Conservation (phyloP, 2,888 invertebrate genomes). For the Stomorhina lunata region DNA sequence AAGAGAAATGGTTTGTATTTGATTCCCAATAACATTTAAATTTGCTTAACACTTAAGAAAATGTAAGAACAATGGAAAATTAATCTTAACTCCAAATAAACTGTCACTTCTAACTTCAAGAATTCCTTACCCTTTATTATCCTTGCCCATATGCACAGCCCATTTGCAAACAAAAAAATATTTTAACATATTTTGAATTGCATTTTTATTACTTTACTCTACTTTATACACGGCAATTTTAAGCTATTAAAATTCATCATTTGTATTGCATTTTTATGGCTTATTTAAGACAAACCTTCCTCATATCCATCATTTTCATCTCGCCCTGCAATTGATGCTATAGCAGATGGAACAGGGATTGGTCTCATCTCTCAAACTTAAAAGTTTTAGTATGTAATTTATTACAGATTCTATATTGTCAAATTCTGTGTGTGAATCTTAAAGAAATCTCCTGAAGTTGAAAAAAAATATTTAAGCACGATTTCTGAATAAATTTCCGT, state of each 20-base stretch:
- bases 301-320: neutral
- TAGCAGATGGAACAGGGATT: conserved; percentile 6
- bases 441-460: neutral
- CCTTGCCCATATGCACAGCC: neutral
- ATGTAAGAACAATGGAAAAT: too few species aligned
- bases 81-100: neutral
- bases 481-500: conserved; percentile 53
- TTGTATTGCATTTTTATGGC: conserved; percentile 29
- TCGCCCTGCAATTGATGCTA: neutral
- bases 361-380: conserved; percentile 18
- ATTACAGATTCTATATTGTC: conserved; percentile 21
- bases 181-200: neutral
- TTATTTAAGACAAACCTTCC: conserved; percentile 30
- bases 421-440: neutral
- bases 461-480: conserved; percentile 43
- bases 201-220: conserved; percentile 13
- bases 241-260: neutral
- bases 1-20: too few species aligned
- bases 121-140: neutral
- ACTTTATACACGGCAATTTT: conserved; percentile 4
- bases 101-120: neutral
- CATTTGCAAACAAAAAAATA: neutral
- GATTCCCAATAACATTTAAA: too few species aligned
- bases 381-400: conserved; percentile 26
- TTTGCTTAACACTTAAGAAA: too few species aligned